Conservation (phyloP, 2,888 invertebrate genomes). For the Drosophila antonietae region DNA sequence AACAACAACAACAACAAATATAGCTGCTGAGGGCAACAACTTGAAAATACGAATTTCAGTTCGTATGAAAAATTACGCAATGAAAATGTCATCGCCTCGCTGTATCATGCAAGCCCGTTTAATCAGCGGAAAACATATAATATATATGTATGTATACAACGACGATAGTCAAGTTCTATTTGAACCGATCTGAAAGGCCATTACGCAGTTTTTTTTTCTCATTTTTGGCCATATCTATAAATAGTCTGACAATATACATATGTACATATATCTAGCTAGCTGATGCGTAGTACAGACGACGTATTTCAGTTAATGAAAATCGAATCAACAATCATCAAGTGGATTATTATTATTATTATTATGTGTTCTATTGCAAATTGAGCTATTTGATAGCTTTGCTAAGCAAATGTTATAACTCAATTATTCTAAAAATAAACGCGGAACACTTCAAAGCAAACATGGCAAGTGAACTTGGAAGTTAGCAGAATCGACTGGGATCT, state of each 20-base stretch:
- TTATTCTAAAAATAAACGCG: not conserved
- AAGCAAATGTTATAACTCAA: not conserved
- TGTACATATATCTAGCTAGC: constrained; percentile 9
- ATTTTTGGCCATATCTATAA: constrained; percentile 19
- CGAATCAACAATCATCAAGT: constrained; percentile 24
- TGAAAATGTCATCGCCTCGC: constrained; percentile 42
- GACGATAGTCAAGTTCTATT: constrained; percentile 26
- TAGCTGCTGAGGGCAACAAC: constrained; percentile 41
- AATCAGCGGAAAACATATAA: constrained; percentile 31
- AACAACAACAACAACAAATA: constrained; percentile 21
- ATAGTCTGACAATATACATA: constrained; percentile 17
- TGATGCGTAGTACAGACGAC: constrained; percentile 61
- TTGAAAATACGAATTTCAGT: constrained; percentile 32
- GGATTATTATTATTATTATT: constrained; percentile 17
- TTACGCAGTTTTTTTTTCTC: constrained; percentile 61
- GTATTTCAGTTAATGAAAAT: constrained; percentile 29
- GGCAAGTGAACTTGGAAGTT: not conserved
- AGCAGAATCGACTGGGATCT: not conserved
- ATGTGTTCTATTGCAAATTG: constrained; percentile 14
- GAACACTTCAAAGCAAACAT: not conserved
- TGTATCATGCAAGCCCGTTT: constrained; percentile 25
- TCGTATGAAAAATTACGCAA: constrained; percentile 58
- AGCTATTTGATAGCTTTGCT: constrained; percentile 1
- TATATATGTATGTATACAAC: not conserved
- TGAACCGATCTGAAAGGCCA: constrained; percentile 29